phyloP scores from a whole-genome alignment of 2,797 vertebrate genomes.

The Poecilia picta region DNA sequence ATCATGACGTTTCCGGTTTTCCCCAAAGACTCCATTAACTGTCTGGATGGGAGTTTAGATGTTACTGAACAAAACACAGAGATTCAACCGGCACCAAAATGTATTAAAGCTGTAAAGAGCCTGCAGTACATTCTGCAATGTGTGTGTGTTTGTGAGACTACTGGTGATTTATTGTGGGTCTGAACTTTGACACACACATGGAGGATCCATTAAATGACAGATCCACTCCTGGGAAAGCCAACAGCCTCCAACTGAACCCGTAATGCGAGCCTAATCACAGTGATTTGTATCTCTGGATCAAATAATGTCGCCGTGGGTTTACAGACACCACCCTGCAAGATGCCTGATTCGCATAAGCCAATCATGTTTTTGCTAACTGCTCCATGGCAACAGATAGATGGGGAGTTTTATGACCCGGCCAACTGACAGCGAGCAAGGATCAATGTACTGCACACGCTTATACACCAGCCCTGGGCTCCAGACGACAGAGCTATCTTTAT shows the following conservation, averaged over 20 bases:
- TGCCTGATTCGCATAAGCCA: neutral
- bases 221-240: slow-evolving; percentile 15
- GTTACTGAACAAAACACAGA: neutral
- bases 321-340: neutral
- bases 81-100: neutral
- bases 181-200: slow-evolving; percentile 37
- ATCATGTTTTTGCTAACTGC: neutral
- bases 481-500: slow-evolving; percentile 51
- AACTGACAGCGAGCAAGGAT: slow-evolving; percentile 16
- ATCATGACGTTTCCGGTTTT: neutral
- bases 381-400: slow-evolving; percentile 17
- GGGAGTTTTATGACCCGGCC: slow-evolving; percentile 11
- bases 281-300: slow-evolving; percentile 17
- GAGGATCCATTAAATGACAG: slow-evolving; percentile 41
- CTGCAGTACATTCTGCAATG: neutral
- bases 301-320: neutral
- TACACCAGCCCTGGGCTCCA: slow-evolving; percentile 7
- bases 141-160: slow-evolving; percentile 1
- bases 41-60: neutral
- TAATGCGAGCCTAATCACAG: neutral
- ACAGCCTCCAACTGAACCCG: slow-evolving; percentile 20
- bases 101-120: neutral
- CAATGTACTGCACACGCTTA: slow-evolving; percentile 4
- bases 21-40: neutral
- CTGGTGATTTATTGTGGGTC: slow-evolving; percentile 14